A percentile compares a stretch with the other conserved stretches of the same genome.
Evolutionary conservation across 2,113 vertebrate species (phyloP).

Genomic region (Montifringilla adamsi): DNA sequence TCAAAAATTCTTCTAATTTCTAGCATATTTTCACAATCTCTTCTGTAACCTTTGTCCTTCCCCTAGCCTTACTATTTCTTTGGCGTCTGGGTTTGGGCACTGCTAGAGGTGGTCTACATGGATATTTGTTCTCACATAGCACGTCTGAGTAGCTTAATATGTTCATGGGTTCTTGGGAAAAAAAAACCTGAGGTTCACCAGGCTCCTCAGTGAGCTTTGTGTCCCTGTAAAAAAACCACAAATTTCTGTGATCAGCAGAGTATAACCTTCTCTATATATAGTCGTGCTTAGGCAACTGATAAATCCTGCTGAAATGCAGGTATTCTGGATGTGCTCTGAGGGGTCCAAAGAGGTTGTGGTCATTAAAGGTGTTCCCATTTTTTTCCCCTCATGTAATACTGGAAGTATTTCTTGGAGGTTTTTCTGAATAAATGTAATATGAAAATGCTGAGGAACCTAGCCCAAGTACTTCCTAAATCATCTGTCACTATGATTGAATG

Average conservation of each 20-base stretch:
- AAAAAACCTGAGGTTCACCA: neutral
- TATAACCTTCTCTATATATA: too few relatives aligned
- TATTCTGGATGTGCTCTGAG: neutral
- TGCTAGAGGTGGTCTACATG: neutral
- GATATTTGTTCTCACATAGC: neutral
- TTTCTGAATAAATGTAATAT: neutral
- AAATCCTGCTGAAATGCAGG: neutral
- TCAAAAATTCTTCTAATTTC: neutral
- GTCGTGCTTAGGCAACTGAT: neutral
- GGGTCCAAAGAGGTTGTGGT: neutral
- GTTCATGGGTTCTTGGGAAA: neutral
- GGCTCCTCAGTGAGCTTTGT: neutral
- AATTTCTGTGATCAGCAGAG: neutral
- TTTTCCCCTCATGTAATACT: rapidly evolving
- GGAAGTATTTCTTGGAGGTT: neutral
- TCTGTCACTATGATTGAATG: neutral
- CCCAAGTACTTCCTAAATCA: neutral
- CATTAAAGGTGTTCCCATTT: neutral
- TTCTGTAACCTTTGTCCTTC: neutral
- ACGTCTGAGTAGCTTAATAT: neutral
- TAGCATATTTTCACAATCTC: neutral
- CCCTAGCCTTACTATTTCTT: neutral
- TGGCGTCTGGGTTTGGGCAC: neutral
- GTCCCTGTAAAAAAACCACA: neutral
- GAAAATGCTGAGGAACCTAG: neutral